Evolutionary conservation across 1,140 invertebrate genomes (phyloP), one percentile per base, ranked within the genome.

Genomic region (Orchesella cincta): DNA sequence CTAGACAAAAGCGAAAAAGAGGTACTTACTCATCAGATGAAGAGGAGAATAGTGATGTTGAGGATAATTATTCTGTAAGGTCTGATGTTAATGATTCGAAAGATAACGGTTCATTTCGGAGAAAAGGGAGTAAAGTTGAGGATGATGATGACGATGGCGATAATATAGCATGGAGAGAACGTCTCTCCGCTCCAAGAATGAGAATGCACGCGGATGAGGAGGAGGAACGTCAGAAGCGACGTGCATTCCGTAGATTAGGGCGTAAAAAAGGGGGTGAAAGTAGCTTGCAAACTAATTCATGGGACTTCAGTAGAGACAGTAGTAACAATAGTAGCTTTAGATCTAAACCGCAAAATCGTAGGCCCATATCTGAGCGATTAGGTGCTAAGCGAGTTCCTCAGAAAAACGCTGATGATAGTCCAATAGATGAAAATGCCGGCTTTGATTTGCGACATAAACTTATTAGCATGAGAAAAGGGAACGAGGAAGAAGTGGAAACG

Each of bases 121-220:
- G 71, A 39, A 73, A 39, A 34, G 8, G 26, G 35, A 51, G 62
- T 67, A 67, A 67, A 23, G 33, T 18, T 23, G 35, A 73, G 12
- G 71, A 39, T 12, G 71, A 73, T 29, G 85, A 85, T 0, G 86
- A 86, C 80, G 86, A 84, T 80, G 88, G 89, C 34, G 79, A 36
- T 62, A 1, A 62, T 28, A 75, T 57, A 26, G 52, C n/a, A 28
- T 62, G 74, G 52, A 62, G 26, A 16, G 57, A 57, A 34, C 62
- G 62, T 8, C 89, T 87, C 29, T 93, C 92, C 86, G 85, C 89
- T 39, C 89, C 90, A 0, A 85, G 91, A 80, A 93, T 93, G 92
- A 87, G 92, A 84, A 94, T 94, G 93, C 92, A 92, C 84, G 93
- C 93, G n/a, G 93, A 94, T 86, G 91, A 93, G 84, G 92, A 93